phyloP scores from a whole-genome alignment of 1,140 invertebrate species.

The Samia ricini region DNA sequence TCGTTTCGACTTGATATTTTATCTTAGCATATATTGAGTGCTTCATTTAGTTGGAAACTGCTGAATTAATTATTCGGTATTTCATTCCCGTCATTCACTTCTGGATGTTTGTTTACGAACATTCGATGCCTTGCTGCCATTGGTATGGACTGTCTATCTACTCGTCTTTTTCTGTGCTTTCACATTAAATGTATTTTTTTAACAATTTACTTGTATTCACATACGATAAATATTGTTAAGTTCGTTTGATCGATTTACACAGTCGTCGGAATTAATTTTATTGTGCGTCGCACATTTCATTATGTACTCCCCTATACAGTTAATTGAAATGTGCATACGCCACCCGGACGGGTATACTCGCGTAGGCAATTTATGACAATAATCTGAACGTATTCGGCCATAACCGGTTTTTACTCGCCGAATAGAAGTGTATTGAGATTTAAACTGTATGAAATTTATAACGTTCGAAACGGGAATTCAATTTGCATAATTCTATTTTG shows the following conservation, averaged over 20 bases:
- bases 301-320: slow-evolving; percentile 33
- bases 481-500: slow-evolving; percentile 21
- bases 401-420: slow-evolving; percentile 36
- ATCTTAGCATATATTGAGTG: not conserved
- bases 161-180: too few species aligned
- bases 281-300: slow-evolving; percentile 41
- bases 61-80: not conserved
- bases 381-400: slow-evolving; percentile 48
- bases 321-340: slow-evolving; percentile 48
- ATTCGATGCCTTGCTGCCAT: not conserved
- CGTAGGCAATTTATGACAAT: slow-evolving; percentile 60
- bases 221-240: slow-evolving; percentile 1
- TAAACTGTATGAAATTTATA: slow-evolving; percentile 50
- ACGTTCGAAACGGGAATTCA: slow-evolving; percentile 35
- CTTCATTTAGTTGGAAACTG: not conserved
- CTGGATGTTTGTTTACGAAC: not conserved
- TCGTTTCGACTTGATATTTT: not conserved
- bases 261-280: slow-evolving; percentile 38
- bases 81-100: not conserved
- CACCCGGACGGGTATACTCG: slow-evolving; percentile 26
- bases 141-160: too few species aligned
- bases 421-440: slow-evolving; percentile 42
- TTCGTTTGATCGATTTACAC: slow-evolving; percentile 27
- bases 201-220: not conserved
- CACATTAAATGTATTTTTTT: too few species aligned